Evolutionary conservation across 1,140 invertebrate genomes (phyloP).

Genomic region (Neodiprion lecontei): DNA sequence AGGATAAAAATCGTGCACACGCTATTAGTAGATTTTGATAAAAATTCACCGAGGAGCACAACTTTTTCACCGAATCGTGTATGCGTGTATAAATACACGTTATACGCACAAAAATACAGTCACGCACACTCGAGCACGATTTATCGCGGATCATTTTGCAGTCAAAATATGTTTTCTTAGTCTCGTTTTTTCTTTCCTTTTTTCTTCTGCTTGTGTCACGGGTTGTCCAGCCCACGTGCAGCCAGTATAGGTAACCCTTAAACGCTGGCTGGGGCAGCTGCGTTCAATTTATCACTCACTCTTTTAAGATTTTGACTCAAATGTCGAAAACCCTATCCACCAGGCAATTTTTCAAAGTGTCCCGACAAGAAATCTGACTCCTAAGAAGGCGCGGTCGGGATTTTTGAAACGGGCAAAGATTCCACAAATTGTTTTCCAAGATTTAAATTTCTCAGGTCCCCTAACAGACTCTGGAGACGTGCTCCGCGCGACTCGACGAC

Average conservation of each 20-base stretch:
- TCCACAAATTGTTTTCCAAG: constrained; percentile 1
- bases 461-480: background rate
- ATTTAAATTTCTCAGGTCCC: background rate
- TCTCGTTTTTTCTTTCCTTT: background rate
- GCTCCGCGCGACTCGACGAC: too few species aligned
- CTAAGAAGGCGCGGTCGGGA: background rate
- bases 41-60: too few species aligned
- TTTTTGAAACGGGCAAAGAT: background rate
- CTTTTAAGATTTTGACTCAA: background rate
- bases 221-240: background rate
- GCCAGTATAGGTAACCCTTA: background rate
- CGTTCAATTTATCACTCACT: constrained; percentile 1
- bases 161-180: background rate
- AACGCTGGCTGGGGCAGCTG: background rate
- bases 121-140: too few species aligned
- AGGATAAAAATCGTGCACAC: too few species aligned
- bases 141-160: background rate
- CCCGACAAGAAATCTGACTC: background rate
- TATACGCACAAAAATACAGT: too few species aligned
- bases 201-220: background rate
- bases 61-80: too few species aligned
- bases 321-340: constrained; percentile 7
- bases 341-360: constrained; percentile 1
- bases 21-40: too few species aligned
- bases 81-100: too few species aligned